Base-by-base conservation (phyloP, 2,888 invertebrate species). In the Notocelia uddmanniana region DNA sequence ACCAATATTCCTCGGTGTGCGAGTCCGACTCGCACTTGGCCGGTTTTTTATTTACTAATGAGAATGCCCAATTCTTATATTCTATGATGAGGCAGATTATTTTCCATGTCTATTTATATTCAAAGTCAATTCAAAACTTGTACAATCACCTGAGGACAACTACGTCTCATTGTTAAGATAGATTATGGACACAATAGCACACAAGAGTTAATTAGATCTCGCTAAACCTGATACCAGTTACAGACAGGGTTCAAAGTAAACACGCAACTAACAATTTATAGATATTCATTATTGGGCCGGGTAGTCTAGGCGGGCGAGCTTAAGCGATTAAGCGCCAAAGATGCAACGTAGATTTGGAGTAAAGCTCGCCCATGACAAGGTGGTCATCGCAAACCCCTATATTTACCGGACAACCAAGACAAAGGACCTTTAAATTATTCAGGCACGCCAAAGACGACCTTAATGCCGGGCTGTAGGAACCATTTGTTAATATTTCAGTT, bases 331-430 rank as follows among this genome's bases (percentile, higher is more conserved):
- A 80, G 79, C 82, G 81, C 82, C 91, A 87, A 91, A 91, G 91
- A 91, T 92, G 92, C 92, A 94, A 86, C 89, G 92, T 90, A 91
- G 93, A 90, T 91, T 92, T 91, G 89, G 82, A 84, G 83, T 84
- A 87, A 89, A 91, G 91, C 93, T 87, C 77, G 87, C 82, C 87
- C 92, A 89, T 92, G 92, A 92, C 92, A 92, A 92, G 92, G 92
- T 92, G 93, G 93, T 93, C 93, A 93, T 91, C 90, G 87, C 89
- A 89, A 90, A 82, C 87, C 92, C 91, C 86, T 77, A 92, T 91
- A 91, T 90, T 89, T 87, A 83, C 86, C 86, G 90, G 91, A 90
- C 91, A 89, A 88, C 86, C 87, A 88, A 92, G 90, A 93, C 93
- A 93, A 93, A 93, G 91, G 92, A 87, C 84, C 83, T 83, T 85